These are phyloP conservation scores for Brachionus calyciflorus DNA, from an alignment of 1,140 invertebrate genomes.

Conservation along the genomic window DNA sequence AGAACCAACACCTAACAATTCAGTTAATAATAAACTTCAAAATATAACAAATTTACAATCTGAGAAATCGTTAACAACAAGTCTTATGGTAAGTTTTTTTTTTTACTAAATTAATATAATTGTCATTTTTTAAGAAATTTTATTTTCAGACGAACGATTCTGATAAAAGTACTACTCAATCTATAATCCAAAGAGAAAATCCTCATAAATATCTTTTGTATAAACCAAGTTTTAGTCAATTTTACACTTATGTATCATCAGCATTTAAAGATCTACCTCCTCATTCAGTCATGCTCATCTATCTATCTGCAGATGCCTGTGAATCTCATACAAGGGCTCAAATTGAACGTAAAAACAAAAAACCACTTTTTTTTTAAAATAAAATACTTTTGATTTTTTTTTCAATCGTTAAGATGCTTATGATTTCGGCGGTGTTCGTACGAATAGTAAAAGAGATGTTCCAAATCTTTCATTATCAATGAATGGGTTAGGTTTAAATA, in stretches of 20 bases:
- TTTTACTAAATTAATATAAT: background rate
- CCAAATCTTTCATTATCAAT: background rate
- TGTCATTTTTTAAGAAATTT: background rate
- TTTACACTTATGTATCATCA: conserved; percentile 86
- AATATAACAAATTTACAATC: background rate
- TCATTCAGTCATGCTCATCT: conserved; percentile 83
- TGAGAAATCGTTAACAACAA: conserved; percentile 18
- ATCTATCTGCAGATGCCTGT: conserved; percentile 78
- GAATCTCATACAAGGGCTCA: conserved; percentile 28
- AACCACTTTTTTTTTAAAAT: no score
- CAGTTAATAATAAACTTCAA: conserved; percentile 16
- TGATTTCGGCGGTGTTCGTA: conserved; percentile 83
- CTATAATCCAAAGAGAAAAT: conserved; percentile 72
- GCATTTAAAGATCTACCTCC: conserved; percentile 87
- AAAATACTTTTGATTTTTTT: no score
- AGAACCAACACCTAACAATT: conserved; percentile 77
- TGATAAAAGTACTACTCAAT: conserved; percentile 6
- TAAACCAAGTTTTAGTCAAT: conserved; percentile 87
- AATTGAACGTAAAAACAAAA: conserved; percentile 19
- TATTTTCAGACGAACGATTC: background rate
- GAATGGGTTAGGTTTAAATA: background rate
- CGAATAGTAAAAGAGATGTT: conserved; percentile 73
- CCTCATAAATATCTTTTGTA: conserved; percentile 94
- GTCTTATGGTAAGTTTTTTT: conserved; percentile 10
- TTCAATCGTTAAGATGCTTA: conserved; percentile 70